Conservation (phyloP, 2,797 vertebrate genomes). For the Naso thynnoides region DNA sequence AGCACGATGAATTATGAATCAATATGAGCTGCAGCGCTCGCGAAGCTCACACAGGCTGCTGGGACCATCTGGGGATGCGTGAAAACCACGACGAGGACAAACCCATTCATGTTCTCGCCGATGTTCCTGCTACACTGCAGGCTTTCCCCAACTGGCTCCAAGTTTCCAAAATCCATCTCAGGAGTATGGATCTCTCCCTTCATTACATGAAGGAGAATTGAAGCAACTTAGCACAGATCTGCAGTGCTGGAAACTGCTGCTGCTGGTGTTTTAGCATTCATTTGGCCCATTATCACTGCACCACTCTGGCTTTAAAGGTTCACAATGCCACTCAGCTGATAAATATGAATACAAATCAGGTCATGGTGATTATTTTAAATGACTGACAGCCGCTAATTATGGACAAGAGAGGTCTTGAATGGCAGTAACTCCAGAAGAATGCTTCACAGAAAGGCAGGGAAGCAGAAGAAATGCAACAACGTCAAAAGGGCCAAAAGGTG, state of each 20-base stretch:
- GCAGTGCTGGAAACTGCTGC: conserved; percentile 38
- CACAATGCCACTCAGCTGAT: neutral
- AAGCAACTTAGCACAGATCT: conserved; percentile 27
- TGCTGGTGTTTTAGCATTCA: conserved; percentile 20
- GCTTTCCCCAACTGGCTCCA: conserved; percentile 35
- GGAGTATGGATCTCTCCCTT: conserved; percentile 24
- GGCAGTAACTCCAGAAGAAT: neutral
- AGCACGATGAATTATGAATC: conserved; percentile 73
- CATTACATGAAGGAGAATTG: conserved; percentile 47
- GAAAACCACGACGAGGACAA: conserved; percentile 44
- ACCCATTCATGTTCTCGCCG: conserved; percentile 48
- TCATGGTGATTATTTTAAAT: neutral
- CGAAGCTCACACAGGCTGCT: conserved; percentile 48
- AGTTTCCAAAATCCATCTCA: conserved; percentile 47
- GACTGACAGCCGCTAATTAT: conserved; percentile 32
- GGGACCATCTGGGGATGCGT: conserved; percentile 52
- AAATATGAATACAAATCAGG: neutral
- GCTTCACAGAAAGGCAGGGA: neutral
- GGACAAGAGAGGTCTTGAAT: neutral
- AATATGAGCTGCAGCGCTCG: conserved; percentile 35
- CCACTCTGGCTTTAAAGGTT: neutral
- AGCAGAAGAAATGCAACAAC: conserved; percentile 9
- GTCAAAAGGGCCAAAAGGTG: conserved; percentile 40
- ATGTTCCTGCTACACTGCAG: conserved; percentile 39
- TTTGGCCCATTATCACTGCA: neutral